Evolutionary conservation across 2,888 invertebrate genomes (phyloP).

Genomic region (Galeopsomyia nigrocyanea): DNA sequence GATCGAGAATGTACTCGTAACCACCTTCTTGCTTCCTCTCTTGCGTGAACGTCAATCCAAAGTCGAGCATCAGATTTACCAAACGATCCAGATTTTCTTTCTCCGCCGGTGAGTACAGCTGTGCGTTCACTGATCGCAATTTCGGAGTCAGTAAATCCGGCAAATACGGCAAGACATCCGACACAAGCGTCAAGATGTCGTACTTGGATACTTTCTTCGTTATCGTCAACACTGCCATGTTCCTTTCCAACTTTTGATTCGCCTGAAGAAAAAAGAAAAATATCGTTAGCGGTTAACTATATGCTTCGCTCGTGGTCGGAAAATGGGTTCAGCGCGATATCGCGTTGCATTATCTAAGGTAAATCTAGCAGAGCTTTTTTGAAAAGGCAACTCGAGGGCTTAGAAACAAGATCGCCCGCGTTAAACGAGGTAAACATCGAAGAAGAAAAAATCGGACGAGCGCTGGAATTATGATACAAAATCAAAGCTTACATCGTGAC

Average conservation of each 20-base stretch:
- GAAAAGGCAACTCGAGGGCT: too few relatives aligned
- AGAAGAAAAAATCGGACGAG: too few relatives aligned
- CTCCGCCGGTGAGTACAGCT: constrained; percentile 83
- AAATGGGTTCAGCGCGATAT: background rate
- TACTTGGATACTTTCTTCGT: constrained; percentile 57
- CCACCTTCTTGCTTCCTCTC: constrained; percentile 83
- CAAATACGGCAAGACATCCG: constrained; percentile 60
- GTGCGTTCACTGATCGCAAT: constrained; percentile 69
- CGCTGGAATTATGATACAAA: background rate
- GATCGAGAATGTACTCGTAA: constrained; percentile 73
- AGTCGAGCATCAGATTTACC: constrained; percentile 88
- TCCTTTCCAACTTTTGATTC: constrained; percentile 59
- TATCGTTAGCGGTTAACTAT: too few relatives aligned
- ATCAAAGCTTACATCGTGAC: background rate
- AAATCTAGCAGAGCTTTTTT: too few relatives aligned
- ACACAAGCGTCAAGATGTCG: constrained; percentile 55
- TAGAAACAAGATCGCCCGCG: too few relatives aligned
- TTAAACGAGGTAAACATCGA: too few relatives aligned
- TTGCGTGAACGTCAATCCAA: constrained; percentile 88
- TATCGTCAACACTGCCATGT: constrained; percentile 54
- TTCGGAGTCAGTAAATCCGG: constrained; percentile 64
- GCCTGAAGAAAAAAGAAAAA: constrained; percentile 64
- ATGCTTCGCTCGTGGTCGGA: background rate
- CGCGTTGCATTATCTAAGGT: too few relatives aligned
- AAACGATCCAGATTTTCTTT: constrained; percentile 78